phyloP scores from a whole-genome alignment of 2,888 invertebrate species.

The Sesamia inferens region DNA sequence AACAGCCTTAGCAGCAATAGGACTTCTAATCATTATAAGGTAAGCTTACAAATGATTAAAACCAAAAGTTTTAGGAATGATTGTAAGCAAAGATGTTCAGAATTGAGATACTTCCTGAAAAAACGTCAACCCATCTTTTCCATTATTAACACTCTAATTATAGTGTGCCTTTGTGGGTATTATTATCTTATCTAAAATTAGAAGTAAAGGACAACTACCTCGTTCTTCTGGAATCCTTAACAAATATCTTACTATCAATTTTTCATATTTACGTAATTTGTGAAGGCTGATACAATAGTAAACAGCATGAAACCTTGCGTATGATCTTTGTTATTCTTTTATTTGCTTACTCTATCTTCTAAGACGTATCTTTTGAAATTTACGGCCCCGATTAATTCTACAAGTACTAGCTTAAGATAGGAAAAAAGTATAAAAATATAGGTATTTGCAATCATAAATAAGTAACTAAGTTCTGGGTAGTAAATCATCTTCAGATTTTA shows the following conservation, averaged over 20 bases:
- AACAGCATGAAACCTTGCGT: conserved; percentile 69
- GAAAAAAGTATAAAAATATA: conserved; percentile 47
- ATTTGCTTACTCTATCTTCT: conserved; percentile 71
- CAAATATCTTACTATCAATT: conserved; percentile 48
- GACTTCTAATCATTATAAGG: conserved; percentile 82
- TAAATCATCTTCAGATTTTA: conserved; percentile 41
- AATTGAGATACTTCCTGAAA: background rate
- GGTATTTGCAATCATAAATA: conserved; percentile 37
- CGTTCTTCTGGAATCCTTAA: conserved; percentile 20
- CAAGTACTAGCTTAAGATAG: conserved; percentile 52
- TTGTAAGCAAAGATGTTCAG: background rate
- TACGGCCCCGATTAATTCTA: conserved; percentile 73
- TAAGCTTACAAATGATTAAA: conserved; percentile 46
- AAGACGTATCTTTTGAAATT: conserved; percentile 78
- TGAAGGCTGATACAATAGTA: conserved; percentile 61
- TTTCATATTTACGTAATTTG: conserved; percentile 46
- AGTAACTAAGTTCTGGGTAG: conserved; percentile 32
- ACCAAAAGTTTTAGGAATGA: background rate
- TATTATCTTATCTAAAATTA: background rate
- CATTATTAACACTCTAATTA: background rate
- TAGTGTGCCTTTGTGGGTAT: background rate
- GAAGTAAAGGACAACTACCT: conserved; percentile 21
- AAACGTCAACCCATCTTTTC: background rate
- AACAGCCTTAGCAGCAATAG: conserved; percentile 87
- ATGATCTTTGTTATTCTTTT: conserved; percentile 62